phyloP scores from a whole-genome alignment of 2,888 invertebrate species.

The Phaedon cochleariae region DNA sequence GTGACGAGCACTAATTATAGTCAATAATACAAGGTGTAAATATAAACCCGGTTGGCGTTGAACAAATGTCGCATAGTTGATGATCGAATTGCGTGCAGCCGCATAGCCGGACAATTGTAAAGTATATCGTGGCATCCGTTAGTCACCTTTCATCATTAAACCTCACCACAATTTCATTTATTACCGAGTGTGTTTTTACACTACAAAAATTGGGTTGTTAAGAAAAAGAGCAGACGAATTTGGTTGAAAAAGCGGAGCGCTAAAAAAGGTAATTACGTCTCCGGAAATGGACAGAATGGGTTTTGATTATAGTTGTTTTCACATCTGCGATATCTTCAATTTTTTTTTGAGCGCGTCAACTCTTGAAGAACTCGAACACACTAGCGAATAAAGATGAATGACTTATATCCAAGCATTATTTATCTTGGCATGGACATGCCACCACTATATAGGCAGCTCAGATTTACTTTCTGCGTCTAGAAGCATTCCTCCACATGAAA shows the following conservation, averaged over 20 bases:
- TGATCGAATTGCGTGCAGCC: constrained; percentile 52
- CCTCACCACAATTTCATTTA: constrained; percentile 42
- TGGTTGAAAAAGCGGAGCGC: constrained; percentile 19
- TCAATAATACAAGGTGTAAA: constrained; percentile 48
- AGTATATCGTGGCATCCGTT: constrained; percentile 50
- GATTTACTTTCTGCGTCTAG: too few species aligned
- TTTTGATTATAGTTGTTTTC: constrained; percentile 38
- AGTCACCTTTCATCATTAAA: constrained; percentile 50
- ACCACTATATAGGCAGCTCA: too few species aligned
- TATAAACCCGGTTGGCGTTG: constrained; percentile 46
- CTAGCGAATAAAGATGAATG: too few species aligned
- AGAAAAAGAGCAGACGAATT: constrained; percentile 17
- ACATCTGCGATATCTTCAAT: constrained; percentile 9
- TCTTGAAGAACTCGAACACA: too few species aligned
- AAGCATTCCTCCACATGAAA: too few species aligned
- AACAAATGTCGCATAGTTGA: constrained; percentile 52
- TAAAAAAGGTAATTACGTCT: constrained; percentile 32
- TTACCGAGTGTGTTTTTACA: constrained; percentile 21
- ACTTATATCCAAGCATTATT: too few species aligned
- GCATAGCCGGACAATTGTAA: constrained; percentile 50
- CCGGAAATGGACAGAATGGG: constrained; percentile 28
- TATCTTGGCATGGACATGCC: too few species aligned
- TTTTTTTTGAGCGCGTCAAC: too few species aligned
- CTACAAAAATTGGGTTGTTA: constrained; percentile 22
- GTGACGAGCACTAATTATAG: constrained; percentile 31